Base-by-base conservation (phyloP, 2,113 vertebrate species). In the Brachyistius frenatus region DNA sequence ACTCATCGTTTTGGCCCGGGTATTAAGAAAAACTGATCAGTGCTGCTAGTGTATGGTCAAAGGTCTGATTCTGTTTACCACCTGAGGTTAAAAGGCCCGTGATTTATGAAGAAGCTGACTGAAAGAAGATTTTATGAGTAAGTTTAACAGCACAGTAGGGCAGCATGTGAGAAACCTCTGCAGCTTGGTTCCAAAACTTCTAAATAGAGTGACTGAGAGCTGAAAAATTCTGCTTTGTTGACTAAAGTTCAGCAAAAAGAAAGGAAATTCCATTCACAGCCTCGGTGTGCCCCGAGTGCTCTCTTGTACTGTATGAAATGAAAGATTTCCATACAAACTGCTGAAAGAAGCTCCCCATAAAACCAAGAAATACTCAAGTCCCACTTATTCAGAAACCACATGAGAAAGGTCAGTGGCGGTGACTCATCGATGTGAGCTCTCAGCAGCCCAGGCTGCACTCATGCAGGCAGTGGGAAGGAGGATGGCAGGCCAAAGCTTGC, bases 351-450 rank as follows among this genome's bases (percentile, higher is more conserved):
- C 33, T 73, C 32, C 9, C 31, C 15, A 75, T 78, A 86, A 23
- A 83, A 80, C 41, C 7, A 39, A 79, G 50, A 74, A 88, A 69
- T 55, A 72, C 74, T 86, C 32, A 83, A 91, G 73, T 80, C 74
- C 74, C 69, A 52, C 58, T 88, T 76, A 82, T 81, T 90, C 76
- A 78, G 70, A 81, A 83, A 68, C 78, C 86, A 85, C 83, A 85
- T 76, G 73, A 86, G 77, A 91, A 93, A 92, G 92, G 90, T 91
- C 90, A 91, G 54, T 50, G 79, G 56, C 54, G 1, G 71, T 93
- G 92, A 92, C 73, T 93, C 92, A 92, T 79, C 1, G 6, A 54
- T 78, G 86, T 89, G 73, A 76, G 78, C 68, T 70, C 84, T 79
- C 62, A 0, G 1, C 23, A 63, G 47, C 16, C 0, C 49, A 73